These are phyloP conservation scores for Grantiella picta DNA, from an alignment of 2,113 vertebrate genomes.

Conservation along the genomic window DNA sequence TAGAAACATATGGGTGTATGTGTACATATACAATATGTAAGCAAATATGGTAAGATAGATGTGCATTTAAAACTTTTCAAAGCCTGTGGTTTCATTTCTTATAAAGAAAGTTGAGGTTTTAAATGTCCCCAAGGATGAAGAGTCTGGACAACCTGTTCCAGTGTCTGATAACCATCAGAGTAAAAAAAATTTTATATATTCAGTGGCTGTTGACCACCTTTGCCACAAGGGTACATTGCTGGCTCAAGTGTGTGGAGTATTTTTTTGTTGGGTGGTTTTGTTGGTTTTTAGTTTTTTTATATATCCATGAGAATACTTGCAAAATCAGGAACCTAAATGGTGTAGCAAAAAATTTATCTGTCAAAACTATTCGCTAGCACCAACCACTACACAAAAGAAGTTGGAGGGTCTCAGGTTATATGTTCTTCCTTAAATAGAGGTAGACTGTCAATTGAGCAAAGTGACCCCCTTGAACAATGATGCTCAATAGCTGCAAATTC, in stretches of 20 bases:
- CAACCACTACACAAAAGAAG: background rate
- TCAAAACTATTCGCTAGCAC: background rate
- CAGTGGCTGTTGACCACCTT: background rate
- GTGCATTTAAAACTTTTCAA: background rate
- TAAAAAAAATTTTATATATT: background rate
- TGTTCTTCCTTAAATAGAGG: background rate
- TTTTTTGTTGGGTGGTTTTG: background rate
- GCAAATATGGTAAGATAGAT: background rate
- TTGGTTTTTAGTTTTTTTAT: background rate
- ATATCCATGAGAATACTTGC: background rate
- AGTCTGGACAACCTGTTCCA: background rate
- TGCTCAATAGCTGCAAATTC: background rate
- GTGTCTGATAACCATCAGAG: background rate
- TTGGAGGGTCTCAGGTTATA: background rate
- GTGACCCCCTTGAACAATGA: background rate
- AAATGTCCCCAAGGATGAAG: background rate
- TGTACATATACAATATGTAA: background rate
- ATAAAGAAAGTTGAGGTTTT: background rate
- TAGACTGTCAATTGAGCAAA: background rate
- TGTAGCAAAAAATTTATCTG: background rate
- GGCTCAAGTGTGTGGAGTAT: accelerated
- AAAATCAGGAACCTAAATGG: background rate
- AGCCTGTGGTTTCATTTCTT: background rate
- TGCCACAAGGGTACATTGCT: background rate
- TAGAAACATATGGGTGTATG: background rate